These are phyloP conservation scores for Oligia fasciuncula DNA, from an alignment of 2,888 invertebrate genomes.

Conservation along the genomic window DNA sequence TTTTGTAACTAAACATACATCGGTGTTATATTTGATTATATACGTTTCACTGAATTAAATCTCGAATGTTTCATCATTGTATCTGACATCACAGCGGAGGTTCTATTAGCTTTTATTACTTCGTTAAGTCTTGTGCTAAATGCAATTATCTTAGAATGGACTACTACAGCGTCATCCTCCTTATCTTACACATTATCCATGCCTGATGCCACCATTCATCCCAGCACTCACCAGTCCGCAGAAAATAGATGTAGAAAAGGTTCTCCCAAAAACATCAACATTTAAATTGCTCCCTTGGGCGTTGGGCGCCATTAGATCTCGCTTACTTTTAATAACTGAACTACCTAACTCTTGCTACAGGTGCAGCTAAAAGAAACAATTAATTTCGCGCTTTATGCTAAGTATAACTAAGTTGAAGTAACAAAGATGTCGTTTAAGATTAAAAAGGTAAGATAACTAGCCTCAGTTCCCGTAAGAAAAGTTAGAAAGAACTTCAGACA, in stretches of 20 bases:
- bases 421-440: constrained; percentile 37
- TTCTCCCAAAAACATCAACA: constrained; percentile 19
- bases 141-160: neutral
- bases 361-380: constrained; percentile 60
- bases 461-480: constrained; percentile 40
- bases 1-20: constrained; percentile 46
- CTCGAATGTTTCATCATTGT: constrained; percentile 13
- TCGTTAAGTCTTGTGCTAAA: neutral
- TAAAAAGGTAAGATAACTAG: constrained; percentile 21
- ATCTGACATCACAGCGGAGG: constrained; percentile 5
- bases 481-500: constrained; percentile 18
- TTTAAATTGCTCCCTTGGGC: constrained; percentile 10
- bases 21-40: constrained; percentile 23
- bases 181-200: neutral
- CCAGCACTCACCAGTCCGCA: neutral
- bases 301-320: constrained; percentile 43
- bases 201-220: neutral
- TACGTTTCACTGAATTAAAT: constrained; percentile 35
- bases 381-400: constrained; percentile 46
- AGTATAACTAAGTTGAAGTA: constrained; percentile 41
- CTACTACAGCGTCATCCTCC: neutral
- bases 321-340: constrained; percentile 42
- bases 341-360: constrained; percentile 40
- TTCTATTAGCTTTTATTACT: neutral
- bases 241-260: neutral